Percentiles rank a stretch among this genome's conserved stretches.
Evolutionary conservation across 2,888 invertebrate species (phyloP).

Genomic region (Acronicta alni): DNA sequence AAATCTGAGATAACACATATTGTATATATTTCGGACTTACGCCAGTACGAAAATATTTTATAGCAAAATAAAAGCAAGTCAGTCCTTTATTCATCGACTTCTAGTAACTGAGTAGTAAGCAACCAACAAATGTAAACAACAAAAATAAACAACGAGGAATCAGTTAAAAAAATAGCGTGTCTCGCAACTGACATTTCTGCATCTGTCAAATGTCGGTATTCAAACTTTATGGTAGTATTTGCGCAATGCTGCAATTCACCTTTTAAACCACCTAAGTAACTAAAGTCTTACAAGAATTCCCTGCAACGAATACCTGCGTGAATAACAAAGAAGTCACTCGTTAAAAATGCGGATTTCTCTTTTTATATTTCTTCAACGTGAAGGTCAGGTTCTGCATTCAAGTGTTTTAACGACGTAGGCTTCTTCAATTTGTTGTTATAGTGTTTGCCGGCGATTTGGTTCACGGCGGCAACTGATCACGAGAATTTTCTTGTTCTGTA

Average conservation of each 20-base stretch:
- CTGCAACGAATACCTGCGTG: too few species aligned
- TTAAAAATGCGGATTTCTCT: constrained; percentile 12
- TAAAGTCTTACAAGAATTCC: too few species aligned
- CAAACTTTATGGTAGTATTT: too few species aligned
- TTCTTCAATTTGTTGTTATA: constrained; percentile 18
- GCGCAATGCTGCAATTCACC: not conserved
- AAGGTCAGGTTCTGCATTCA: constrained; percentile 13
- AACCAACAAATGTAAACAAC: too few species aligned
- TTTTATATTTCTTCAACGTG: constrained; percentile 9
- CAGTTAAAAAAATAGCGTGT: not conserved
- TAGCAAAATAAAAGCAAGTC: not conserved
- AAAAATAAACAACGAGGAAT: not conserved
- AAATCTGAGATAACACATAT: too few species aligned
- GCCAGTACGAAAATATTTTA: not conserved
- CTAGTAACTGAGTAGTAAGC: too few species aligned
- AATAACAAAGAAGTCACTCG: not conserved
- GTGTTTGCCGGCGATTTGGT: not conserved
- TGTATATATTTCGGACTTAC: not conserved
- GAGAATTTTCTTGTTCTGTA: not conserved
- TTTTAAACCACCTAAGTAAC: too few species aligned
- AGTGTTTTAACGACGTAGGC: not conserved
- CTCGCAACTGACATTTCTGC: not conserved
- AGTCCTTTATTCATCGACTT: not conserved
- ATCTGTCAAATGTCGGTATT: too few species aligned
- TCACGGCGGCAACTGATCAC: not conserved